These are phyloP conservation scores for Mesodorylaimus sp. DNA, from an alignment of 2,888 invertebrate species.

Conservation along the genomic window DNA sequence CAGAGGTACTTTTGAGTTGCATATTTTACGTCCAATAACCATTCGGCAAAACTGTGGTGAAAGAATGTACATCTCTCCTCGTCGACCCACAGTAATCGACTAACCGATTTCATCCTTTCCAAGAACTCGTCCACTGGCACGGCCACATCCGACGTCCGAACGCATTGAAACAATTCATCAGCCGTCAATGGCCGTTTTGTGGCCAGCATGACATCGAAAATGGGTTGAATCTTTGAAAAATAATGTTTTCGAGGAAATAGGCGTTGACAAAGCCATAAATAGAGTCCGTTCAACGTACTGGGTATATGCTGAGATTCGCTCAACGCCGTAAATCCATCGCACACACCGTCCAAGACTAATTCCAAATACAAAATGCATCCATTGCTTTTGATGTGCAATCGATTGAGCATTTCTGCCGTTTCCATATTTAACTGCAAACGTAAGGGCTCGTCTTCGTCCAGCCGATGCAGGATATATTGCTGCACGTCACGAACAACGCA, in stretches of 20 bases:
- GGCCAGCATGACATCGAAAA: constrained; percentile 68
- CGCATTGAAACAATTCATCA: constrained; percentile 57
- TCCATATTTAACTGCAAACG: constrained; percentile 57
- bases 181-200: constrained; percentile 65
- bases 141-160: constrained; percentile 56
- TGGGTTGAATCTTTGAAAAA: constrained; percentile 51
- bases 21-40: constrained; percentile 91
- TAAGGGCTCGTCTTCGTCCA: constrained; percentile 71
- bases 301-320: constrained; percentile 82
- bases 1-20: constrained; percentile 85
- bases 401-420: constrained; percentile 83
- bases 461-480: constrained; percentile 69
- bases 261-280: constrained; percentile 80
- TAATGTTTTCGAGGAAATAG: constrained; percentile 63
- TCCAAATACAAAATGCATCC: constrained; percentile 39
- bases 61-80: constrained; percentile 40
- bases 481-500: constrained; percentile 78
- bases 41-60: constrained; percentile 82
- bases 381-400: constrained; percentile 82
- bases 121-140: constrained; percentile 62
- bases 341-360: constrained; percentile 66
- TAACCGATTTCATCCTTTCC: constrained; percentile 53
- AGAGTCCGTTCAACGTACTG: constrained; percentile 79
- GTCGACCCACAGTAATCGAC: constrained; percentile 40
- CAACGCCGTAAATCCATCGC: constrained; percentile 73